Percentiles rank a stretch among this genome's conserved stretches.
Evolutionary conservation across 1,140 invertebrate genomes (phyloP).

Genomic region (Xylocopa sonorina): DNA sequence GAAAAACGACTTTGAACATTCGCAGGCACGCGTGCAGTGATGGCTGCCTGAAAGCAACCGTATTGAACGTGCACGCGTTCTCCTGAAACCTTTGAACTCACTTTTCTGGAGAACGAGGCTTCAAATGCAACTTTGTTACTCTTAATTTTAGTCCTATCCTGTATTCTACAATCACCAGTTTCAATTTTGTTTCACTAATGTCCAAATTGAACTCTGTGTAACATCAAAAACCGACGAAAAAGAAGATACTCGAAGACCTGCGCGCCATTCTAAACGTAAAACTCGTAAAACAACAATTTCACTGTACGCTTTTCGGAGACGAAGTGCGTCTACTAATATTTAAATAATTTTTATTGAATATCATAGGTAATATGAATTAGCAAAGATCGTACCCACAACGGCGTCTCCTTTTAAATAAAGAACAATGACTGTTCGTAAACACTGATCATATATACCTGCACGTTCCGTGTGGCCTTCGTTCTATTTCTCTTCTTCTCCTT

Average conservation of each 20-base stretch:
- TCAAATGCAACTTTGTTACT: no score
- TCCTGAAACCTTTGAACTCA: no score
- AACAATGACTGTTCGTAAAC: conserved; percentile 53
- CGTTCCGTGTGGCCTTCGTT: conserved; percentile 26
- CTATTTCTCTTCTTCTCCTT: neutral
- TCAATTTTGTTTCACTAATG: no score
- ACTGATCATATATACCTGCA: conserved; percentile 59
- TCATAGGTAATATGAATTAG: conserved; percentile 54
- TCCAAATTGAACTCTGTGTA: no score
- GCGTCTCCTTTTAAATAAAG: conserved; percentile 56
- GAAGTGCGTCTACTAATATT: conserved; percentile 43
- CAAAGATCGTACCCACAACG: conserved; percentile 49
- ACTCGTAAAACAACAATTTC: conserved; percentile 22
- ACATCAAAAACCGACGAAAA: neutral
- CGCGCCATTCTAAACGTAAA: neutral
- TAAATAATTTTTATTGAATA: conserved; percentile 57
- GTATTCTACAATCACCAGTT: no score
- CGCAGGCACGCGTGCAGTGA: no score
- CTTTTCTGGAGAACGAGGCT: no score
- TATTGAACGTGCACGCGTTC: no score
- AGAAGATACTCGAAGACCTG: neutral
- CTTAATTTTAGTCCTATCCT: no score
- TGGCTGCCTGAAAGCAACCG: no score
- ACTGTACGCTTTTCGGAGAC: conserved; percentile 15
- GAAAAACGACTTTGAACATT: no score